Evolutionary conservation across 2,888 invertebrate species (phyloP), one percentile per base, ranked within the genome.

Genomic region (Pterobdella sp.): DNA sequence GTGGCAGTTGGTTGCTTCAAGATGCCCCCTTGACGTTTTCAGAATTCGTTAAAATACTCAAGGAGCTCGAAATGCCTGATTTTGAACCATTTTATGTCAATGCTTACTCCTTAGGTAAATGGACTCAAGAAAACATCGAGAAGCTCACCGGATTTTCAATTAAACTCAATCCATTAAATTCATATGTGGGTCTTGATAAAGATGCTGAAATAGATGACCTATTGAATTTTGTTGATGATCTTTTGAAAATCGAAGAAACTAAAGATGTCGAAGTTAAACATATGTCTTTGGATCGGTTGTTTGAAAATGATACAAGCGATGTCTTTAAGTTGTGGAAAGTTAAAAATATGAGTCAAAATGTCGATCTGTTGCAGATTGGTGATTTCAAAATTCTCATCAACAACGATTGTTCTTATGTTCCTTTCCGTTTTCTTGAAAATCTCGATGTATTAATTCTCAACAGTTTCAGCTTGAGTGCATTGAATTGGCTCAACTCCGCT

Each of bases 71-170:
- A 35, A 71, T 71, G 71, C 71, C 71, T 1, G 71, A 71, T 34
- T 71, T 71, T 34, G 71, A 71, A 26, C 71, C 71, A 3, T 71
- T 71, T 29, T 71, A 63, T 36, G 52, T 71, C 36, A 71, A 71
- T 37, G 56, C 71, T 26, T 71, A 26, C 36, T 34, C 60, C 10
- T 26, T 71, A 1, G 71, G 71, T 26, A 71, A 71, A 34, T 71
- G 71, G 71, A 71, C 63, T 22, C 71, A 71, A n/a, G 71, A 71
- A 2, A 71, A 71, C 63, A 34, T 71, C n/a, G 71, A 71, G 36
- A 71, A 71, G 71, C 63, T 63, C 32, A 63, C 71, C 18, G 56
- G 71, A 26, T 63, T 71, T 36, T 71, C 52, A n/a, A 63, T 71
- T 63, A 71, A 71, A 31, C 37, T 71, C 26, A 71, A 71, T 37